These are phyloP conservation scores for Burhinus oedicnemus DNA, from an alignment of 2,113 vertebrate genomes.

Conservation along the genomic window DNA sequence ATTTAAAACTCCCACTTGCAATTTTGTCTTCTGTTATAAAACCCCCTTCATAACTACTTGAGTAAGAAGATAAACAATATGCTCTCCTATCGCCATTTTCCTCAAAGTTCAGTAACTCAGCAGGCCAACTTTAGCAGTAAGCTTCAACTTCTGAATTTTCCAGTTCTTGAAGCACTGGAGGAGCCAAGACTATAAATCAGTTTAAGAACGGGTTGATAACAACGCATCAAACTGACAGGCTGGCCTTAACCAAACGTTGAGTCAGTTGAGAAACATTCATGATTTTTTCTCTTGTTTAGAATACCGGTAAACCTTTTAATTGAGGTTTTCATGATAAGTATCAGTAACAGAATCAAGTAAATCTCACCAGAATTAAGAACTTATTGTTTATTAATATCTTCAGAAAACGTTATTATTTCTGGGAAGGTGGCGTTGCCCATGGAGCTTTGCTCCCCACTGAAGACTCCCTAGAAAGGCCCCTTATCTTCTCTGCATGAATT, in stretches of 20 bases:
- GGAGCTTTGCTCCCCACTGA: not conserved
- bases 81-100: not conserved
- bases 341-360: not conserved
- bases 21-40: constrained; percentile 25
- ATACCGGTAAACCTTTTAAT: not conserved
- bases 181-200: not conserved
- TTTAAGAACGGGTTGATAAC: not conserved
- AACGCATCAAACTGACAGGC: not conserved
- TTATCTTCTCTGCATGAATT: not conserved
- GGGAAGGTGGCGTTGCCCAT: not conserved
- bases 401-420: not conserved
- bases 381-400: not conserved
- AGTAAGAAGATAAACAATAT: not conserved
- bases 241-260: not conserved
- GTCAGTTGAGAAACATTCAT: not conserved
- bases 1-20: constrained; percentile 43
- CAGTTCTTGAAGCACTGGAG: not conserved
- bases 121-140: not conserved
- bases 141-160: not conserved
- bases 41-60: not conserved
- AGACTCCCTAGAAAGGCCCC: not conserved
- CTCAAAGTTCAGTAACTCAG: not conserved
- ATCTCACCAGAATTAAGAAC: not conserved
- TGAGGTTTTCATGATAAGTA: accelerated
- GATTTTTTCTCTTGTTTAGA: not conserved